Evolutionary conservation across 2,113 vertebrate species (phyloP).

Genomic region (Laterallus jamaicensis): DNA sequence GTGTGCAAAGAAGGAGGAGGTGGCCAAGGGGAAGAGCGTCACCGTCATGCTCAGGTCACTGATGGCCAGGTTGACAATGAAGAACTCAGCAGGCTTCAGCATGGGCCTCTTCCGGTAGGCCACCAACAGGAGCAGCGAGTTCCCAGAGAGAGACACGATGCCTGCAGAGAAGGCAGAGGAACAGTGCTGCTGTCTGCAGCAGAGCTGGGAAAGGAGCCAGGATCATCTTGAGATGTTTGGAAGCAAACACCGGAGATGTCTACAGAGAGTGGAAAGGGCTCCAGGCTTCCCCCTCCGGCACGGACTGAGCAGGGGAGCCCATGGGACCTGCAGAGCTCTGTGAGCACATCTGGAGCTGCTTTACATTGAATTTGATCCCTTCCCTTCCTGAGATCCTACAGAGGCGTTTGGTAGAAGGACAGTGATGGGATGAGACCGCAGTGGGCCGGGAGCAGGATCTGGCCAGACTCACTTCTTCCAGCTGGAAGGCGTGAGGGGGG

Average conservation of each 20-base stretch:
- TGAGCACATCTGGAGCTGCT: constrained; percentile 7
- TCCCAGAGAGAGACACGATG: constrained; percentile 77
- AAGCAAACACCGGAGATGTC: not conserved
- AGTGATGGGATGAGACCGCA: not conserved
- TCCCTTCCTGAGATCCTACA: not conserved
- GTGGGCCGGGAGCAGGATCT: not conserved
- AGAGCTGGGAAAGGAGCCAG: not conserved
- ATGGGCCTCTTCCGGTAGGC: constrained; percentile 83
- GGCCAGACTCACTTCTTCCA: not conserved
- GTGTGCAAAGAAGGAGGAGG: constrained; percentile 82
- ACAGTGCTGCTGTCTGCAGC: not conserved
- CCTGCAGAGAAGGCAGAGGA: constrained; percentile 12
- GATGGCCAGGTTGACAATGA: constrained; percentile 85
- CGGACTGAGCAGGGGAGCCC: not conserved
- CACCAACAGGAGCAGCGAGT: constrained; percentile 82
- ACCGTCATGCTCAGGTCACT: constrained; percentile 85
- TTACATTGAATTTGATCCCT: not conserved
- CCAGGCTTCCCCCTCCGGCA: not conserved
- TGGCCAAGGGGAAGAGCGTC: constrained; percentile 81
- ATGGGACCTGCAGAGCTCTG: not conserved
- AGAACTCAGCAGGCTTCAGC: constrained; percentile 87
- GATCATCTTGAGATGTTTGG: not conserved
- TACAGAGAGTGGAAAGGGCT: not conserved
- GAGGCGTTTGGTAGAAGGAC: not conserved
- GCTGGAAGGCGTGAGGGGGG: not conserved